A percentile compares a stretch with the other conserved stretches of the same genome.
Conservation (phyloP, 1,140 invertebrate species). For the Drosophila jambulina region DNA sequence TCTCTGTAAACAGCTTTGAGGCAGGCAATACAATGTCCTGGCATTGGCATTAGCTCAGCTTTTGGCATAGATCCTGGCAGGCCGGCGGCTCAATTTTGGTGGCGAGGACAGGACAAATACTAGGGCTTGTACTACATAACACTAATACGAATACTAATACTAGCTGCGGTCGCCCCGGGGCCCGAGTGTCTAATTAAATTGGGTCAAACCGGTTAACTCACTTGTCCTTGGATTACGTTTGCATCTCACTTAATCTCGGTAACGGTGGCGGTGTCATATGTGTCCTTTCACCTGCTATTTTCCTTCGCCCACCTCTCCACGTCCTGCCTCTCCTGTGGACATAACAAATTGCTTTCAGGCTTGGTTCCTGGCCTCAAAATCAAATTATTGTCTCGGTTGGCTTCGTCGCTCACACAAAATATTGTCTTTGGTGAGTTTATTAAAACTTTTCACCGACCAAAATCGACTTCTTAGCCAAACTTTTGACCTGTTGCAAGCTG, state of each 20-base stretch:
- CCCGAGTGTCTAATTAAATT: conserved; percentile 76
- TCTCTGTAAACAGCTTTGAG: not conserved
- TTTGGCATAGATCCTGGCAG: conserved; percentile 26
- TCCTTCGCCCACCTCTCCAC: not conserved
- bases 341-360: conserved; percentile 69
- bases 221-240: conserved; percentile 81
- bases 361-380: conserved; percentile 50
- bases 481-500: conserved; percentile 70
- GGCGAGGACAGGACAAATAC: conserved; percentile 74
- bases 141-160: conserved; percentile 53
- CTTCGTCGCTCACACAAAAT: conserved; percentile 43
- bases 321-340: conserved; percentile 18
- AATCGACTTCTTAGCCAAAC: conserved; percentile 60
- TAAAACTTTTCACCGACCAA: conserved; percentile 65
- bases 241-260: conserved; percentile 75
- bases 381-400: conserved; percentile 71
- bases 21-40: conserved; percentile 22
- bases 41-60: conserved; percentile 36
- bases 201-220: conserved; percentile 80
- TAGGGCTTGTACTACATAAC: conserved; percentile 44
- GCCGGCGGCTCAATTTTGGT: conserved; percentile 53
- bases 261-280: conserved; percentile 16
- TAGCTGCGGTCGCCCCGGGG: conserved; percentile 14
- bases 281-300: conserved; percentile 8
- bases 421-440: conserved; percentile 77